These are phyloP conservation scores for Acrossocheilus fasciatus DNA, from an alignment of 2,797 vertebrate genomes.

Conservation along the genomic window DNA sequence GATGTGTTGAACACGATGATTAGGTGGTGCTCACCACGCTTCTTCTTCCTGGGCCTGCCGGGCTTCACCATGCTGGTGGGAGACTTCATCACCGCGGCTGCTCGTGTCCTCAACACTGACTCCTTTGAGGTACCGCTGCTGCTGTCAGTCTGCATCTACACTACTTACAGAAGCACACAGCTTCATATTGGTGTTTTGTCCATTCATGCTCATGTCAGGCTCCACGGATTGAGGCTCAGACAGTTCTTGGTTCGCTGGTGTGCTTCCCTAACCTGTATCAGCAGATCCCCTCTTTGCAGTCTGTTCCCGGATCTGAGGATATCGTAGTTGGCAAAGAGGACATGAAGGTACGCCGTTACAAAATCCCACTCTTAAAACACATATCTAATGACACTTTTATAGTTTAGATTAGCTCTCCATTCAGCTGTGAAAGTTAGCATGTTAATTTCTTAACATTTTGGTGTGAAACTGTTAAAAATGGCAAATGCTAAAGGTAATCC, in stretches of 20 bases:
- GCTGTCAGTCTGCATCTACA: neutral
- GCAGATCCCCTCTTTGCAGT: conserved; percentile 84
- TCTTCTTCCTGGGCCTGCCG: conserved; percentile 94
- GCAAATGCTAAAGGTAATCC: neutral
- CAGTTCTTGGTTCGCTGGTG: conserved; percentile 92
- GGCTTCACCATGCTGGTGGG: conserved; percentile 94
- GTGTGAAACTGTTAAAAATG: neutral
- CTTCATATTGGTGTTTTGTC: neutral
- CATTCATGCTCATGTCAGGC: conserved; percentile 75
- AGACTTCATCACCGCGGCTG: conserved; percentile 90
- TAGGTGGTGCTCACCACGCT: conserved; percentile 91
- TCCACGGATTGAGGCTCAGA: conserved; percentile 92
- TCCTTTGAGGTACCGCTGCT: conserved; percentile 82
- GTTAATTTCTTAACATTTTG: neutral
- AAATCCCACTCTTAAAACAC: neutral
- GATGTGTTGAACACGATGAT: conserved; percentile 93
- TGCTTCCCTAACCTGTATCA: conserved; percentile 94
- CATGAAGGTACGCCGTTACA: conserved; percentile 85
- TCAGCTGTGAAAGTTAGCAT: neutral
- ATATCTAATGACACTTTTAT: neutral
- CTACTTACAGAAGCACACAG: neutral
- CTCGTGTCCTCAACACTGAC: conserved; percentile 85
- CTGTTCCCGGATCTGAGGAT: conserved; percentile 77
- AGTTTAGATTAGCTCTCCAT: neutral
- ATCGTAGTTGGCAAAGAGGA: conserved; percentile 78